A percentile compares a stretch with the other conserved stretches of the same genome.
phyloP scores from a whole-genome alignment of 2,888 invertebrate genomes.

The Apocheima hispidaria region DNA sequence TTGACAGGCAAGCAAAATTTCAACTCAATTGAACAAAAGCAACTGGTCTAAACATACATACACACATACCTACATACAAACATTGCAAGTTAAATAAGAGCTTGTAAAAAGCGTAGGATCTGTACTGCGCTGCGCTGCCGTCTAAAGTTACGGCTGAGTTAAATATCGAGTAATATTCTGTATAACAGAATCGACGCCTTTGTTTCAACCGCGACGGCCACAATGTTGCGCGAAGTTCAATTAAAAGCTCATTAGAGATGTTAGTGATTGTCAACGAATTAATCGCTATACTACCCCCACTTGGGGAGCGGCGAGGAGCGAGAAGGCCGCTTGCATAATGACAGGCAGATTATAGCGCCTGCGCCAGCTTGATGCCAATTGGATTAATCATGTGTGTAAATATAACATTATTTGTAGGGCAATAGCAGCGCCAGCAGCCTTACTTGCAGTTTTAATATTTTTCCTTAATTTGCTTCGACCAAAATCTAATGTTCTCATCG shows the following conservation, averaged over 20 bases:
- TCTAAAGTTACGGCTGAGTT: no score
- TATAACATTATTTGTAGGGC: neutral
- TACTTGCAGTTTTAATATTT: neutral
- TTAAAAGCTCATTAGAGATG: slow-evolving; percentile 28
- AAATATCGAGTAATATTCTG: no score
- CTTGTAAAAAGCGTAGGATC: no score
- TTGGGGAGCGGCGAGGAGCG: neutral
- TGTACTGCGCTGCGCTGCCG: no score
- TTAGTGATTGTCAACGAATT: slow-evolving; percentile 28
- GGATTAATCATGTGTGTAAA: neutral
- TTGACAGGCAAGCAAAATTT: no score
- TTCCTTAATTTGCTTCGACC: no score
- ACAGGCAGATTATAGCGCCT: slow-evolving; percentile 14
- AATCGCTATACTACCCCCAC: slow-evolving; percentile 6
- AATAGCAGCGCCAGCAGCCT: neutral
- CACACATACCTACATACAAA: no score
- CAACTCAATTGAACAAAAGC: no score
- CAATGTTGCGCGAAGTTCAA: slow-evolving; percentile 15
- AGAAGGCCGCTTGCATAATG: slow-evolving; percentile 23
- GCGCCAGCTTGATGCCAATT: slow-evolving; percentile 6
- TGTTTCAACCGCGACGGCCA: neutral
- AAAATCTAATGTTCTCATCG: no score
- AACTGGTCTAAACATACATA: no score
- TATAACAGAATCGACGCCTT: neutral
- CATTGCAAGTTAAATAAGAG: no score